These are phyloP conservation scores for Drosophila mimetica DNA, from an alignment of 2,888 invertebrate genomes.

Conservation along the genomic window DNA sequence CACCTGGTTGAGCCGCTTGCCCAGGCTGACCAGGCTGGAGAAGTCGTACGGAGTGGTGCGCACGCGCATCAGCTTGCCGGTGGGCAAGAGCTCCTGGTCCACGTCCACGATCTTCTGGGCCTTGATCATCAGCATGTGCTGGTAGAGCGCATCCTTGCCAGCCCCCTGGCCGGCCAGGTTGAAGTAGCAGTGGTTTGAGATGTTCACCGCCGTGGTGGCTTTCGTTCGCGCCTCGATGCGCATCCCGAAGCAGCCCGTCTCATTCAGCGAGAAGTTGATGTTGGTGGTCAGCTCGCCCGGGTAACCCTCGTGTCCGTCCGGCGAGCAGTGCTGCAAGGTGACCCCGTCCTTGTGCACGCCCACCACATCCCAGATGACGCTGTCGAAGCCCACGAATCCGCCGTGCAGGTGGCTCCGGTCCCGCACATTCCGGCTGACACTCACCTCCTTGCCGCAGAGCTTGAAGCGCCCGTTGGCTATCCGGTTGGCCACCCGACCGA, in stretches of 20 bases:
- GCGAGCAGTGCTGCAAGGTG: constrained; percentile 90
- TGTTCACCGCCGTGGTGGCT: constrained; percentile 92
- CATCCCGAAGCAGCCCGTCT: constrained; percentile 90
- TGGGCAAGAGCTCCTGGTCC: constrained; percentile 89
- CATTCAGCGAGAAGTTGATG: constrained; percentile 89
- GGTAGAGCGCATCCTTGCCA: constrained; percentile 87
- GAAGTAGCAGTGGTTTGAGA: constrained; percentile 95
- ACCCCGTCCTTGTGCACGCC: constrained; percentile 84
- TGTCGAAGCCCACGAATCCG: constrained; percentile 92
- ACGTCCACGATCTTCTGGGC: constrained; percentile 90
- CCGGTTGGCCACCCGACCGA: constrained; percentile 94
- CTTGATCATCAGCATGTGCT: constrained; percentile 90
- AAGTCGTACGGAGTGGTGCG: constrained; percentile 91
- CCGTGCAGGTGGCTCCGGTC: constrained; percentile 91
- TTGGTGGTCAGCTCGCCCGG: constrained; percentile 92
- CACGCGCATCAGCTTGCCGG: constrained; percentile 89
- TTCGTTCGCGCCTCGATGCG: constrained; percentile 91
- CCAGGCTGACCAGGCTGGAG: constrained; percentile 87
- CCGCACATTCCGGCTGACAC: constrained; percentile 89
- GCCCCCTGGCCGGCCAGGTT: constrained; percentile 93
- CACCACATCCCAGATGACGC: constrained; percentile 88
- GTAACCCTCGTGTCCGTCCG: constrained; percentile 93
- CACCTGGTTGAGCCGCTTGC: constrained; percentile 87
- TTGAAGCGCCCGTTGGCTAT: constrained; percentile 89
- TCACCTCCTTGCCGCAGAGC: constrained; percentile 88